Conservation (phyloP, 2,797 vertebrate genomes). For the Glossophaga mutica region DNA sequence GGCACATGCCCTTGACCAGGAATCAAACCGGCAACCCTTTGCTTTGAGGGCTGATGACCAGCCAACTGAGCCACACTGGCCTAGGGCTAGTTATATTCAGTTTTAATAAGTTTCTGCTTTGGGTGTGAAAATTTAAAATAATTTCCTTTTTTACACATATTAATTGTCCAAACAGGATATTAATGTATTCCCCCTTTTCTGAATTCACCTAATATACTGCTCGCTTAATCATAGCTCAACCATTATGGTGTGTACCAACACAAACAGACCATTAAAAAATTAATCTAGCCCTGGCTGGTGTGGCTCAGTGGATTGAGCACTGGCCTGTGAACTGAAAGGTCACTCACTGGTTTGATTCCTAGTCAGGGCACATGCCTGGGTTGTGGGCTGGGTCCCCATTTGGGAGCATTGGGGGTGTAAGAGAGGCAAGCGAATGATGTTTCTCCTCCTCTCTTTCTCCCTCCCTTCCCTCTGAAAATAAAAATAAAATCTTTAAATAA, state of each 20-base stretch:
- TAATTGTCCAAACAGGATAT: conserved; percentile 8
- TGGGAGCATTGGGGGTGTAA: too few species aligned
- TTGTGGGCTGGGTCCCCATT: too few species aligned
- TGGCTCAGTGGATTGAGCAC: too few species aligned
- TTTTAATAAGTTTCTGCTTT: not conserved
- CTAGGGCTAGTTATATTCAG: not conserved
- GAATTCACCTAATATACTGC: not conserved
- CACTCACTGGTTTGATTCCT: too few species aligned
- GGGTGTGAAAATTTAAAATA: conserved; percentile 13
- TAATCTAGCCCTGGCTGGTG: not conserved
- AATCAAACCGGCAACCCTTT: not conserved
- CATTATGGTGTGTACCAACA: not conserved
- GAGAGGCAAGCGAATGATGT: too few species aligned
- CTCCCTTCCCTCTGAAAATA: too few species aligned
- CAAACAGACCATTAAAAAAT: not conserved
- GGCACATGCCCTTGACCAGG: not conserved
- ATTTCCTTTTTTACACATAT: not conserved
- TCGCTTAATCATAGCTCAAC: not conserved
- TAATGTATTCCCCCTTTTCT: not conserved
- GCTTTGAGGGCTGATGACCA: not conserved
- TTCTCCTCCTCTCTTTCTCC: too few species aligned
- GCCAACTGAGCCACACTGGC: not conserved
- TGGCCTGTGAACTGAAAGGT: too few species aligned
- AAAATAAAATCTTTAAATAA: too few species aligned
- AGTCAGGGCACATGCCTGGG: too few species aligned